Base-by-base conservation (phyloP, 2,888 invertebrate species). In the Macaria liturata region DNA sequence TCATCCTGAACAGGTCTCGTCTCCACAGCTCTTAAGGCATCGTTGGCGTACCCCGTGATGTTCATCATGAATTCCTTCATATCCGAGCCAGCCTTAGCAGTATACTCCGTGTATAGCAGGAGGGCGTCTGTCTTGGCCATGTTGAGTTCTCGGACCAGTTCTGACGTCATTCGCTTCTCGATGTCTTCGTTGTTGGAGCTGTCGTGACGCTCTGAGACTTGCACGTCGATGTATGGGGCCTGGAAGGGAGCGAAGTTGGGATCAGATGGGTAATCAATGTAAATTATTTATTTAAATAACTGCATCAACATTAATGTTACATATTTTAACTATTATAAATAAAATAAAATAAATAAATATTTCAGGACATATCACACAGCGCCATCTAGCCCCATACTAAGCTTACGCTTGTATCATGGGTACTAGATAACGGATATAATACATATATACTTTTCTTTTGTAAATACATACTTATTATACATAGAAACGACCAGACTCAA, bases 41-140 rank as follows among this genome's bases (percentile, higher is more conserved):
- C 78, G 32, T 78, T 69, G 3, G 75, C 72, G 20, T 82, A 72
- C 2, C 64, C 62, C 0, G 82, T 71, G 32, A 91, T 77, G 43
- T 86, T 86, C 9, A 59, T 69, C 4, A 86, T 58, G 68, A 90
- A 90, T 3, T 43, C 64, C 60, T 80, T 82, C 62, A 88, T 68
- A 9, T 87, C 84, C 0, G 64, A 65, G 0, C 84, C 83, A 4
- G 84, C 75, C 39, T 76, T 69, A 0, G 80, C 76, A 0, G 85
- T 74, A 69, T 76, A 88, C 71, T 89, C 88, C 0, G 86, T 89
- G 71, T 86, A 91, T 0, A 91, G 78, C 0, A 84, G 75, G 3
- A 88, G 61, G 0, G 84, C 83, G 1, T 88, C 87, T 0, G 65
- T 69, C 64, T 80, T 82, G 2, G 78, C 75, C 0, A 66, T 52